phyloP scores from a whole-genome alignment of 2,888 invertebrate genomes.

The Sphecodes monilicornis region DNA sequence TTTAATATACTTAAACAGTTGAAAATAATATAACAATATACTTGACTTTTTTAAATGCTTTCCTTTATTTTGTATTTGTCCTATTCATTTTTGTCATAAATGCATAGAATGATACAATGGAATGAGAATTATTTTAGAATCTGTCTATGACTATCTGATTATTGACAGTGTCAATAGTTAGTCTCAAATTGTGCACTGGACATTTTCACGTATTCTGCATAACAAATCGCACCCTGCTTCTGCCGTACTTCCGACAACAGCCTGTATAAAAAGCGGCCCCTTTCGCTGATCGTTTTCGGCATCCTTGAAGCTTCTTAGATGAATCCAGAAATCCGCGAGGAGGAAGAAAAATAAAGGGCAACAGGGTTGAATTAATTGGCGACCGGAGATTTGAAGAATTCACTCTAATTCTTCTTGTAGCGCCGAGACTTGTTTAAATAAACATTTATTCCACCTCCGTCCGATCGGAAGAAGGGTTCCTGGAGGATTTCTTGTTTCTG shows the following conservation, averaged over 20 bases:
- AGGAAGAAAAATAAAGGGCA: neutral
- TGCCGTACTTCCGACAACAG: neutral
- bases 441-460: neutral
- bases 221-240: neutral
- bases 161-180: no score
- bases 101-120: no score
- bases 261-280: neutral
- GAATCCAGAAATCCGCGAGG: no score
- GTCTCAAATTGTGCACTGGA: no score
- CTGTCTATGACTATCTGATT: no score
- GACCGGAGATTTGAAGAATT: neutral
- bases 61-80: no score
- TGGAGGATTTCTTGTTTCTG: slow-evolving; percentile 4
- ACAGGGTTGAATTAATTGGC: neutral
- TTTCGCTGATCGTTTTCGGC: neutral
- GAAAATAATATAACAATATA: no score
- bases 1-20: no score
- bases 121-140: no score
- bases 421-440: neutral
- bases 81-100: no score
- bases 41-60: no score
- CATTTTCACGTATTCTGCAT: neutral
- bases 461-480: neutral
- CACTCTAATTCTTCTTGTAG: neutral
- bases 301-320: neutral